These are phyloP conservation scores for Glaucidium brasilianum DNA, from an alignment of 2,113 vertebrate species.

Conservation along the genomic window DNA sequence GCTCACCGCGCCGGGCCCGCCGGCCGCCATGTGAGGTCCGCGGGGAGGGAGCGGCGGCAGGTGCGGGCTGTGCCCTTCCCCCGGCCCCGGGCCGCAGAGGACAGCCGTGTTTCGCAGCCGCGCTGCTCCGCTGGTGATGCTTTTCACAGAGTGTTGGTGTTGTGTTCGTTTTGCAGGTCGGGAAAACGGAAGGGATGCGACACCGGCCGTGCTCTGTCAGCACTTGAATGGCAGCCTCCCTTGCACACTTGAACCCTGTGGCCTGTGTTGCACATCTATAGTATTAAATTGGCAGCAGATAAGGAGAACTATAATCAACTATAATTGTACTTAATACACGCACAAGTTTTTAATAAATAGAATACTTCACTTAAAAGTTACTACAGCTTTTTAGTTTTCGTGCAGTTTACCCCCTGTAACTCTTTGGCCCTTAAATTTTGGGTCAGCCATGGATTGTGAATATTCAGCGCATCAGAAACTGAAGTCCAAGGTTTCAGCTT, in stretches of 20 bases:
- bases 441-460: neutral
- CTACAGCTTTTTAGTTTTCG: neutral
- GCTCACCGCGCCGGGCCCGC: neutral
- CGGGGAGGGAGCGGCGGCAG: neutral
- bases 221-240: neutral
- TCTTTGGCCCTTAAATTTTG: neutral
- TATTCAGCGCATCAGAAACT: neutral
- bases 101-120: neutral
- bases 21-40: neutral
- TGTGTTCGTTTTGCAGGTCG: conserved; percentile 41
- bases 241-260: neutral
- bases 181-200: neutral
- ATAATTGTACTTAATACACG: neutral
- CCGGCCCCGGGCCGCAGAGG: neutral
- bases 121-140: neutral
- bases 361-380: neutral
- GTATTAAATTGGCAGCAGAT: neutral
- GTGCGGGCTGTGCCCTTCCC: neutral
- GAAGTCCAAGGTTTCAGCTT: neutral
- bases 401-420: neutral
- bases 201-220: neutral
- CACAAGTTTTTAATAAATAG: neutral
- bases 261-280: neutral
- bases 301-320: neutral
- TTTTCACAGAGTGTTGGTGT: neutral